Percentiles rank a stretch among this genome's conserved stretches.
phyloP scores from a whole-genome alignment of 2,797 vertebrate genomes.

The Gallinago nigripennis region DNA sequence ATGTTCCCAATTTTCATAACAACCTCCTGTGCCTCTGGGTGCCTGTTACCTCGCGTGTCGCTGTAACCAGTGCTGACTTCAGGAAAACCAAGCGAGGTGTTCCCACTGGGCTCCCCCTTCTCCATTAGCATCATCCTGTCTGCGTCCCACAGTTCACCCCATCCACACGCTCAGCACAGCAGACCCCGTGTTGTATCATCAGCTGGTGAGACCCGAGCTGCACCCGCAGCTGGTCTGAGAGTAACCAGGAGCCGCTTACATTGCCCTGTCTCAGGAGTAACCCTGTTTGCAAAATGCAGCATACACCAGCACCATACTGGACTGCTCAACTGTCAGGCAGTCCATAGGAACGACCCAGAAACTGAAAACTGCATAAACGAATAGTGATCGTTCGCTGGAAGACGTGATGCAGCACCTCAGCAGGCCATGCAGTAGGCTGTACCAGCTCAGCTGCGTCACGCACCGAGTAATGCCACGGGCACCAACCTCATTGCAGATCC shows the following conservation, averaged over 20 bases:
- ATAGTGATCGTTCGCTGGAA: not conserved
- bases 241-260: not conserved
- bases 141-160: not conserved
- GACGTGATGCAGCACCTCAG: not conserved
- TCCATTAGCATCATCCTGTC: not conserved
- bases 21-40: not conserved
- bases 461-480: fast-evolving
- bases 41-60: not conserved
- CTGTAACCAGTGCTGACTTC: not conserved
- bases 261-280: not conserved
- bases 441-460: not conserved
- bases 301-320: not conserved
- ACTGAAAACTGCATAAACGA: not conserved
- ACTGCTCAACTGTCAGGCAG: not conserved
- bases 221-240: not conserved
- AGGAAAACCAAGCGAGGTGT: not conserved
- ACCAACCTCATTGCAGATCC: not conserved
- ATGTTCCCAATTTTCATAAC: fast-evolving
- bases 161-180: not conserved
- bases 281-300: not conserved
- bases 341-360: not conserved
- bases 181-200: not conserved
- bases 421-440: not conserved
- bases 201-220: not conserved
- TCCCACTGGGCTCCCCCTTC: not conserved